These are phyloP conservation scores for Passer montanus DNA, from an alignment of 2,113 vertebrate genomes.

Conservation along the genomic window DNA sequence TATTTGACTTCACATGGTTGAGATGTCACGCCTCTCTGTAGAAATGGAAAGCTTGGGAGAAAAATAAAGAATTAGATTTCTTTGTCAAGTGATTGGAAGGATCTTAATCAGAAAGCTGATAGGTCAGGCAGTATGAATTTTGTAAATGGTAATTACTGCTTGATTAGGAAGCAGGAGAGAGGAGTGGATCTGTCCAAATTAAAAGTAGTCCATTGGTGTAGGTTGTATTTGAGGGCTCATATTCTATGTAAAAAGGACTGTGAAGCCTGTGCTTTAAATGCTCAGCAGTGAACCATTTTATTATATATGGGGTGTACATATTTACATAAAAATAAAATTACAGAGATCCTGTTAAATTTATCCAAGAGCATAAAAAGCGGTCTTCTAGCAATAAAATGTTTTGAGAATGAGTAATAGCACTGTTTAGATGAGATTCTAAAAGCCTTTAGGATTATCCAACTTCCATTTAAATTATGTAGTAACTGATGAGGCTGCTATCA, in stretches of 20 bases:
- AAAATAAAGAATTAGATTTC: background rate
- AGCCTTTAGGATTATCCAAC: slow-evolving; percentile 46
- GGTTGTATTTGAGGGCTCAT: background rate
- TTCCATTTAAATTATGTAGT: slow-evolving; percentile 61
- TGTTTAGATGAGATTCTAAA: slow-evolving; percentile 63
- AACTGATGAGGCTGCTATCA: slow-evolving; percentile 54
- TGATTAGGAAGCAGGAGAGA: background rate
- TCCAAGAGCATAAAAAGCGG: slow-evolving; percentile 12
- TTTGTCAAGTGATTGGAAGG: background rate
- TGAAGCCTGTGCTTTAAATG: background rate
- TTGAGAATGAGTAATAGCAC: slow-evolving; percentile 40
- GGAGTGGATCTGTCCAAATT: background rate
- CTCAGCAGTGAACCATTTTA: slow-evolving; percentile 1
- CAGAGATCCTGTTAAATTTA: slow-evolving; percentile 48
- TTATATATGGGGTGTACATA: slow-evolving; percentile 25
- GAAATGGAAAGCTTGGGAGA: background rate
- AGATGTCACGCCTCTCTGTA: background rate
- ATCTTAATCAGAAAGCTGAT: background rate
- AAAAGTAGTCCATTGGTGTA: background rate
- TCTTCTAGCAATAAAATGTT: slow-evolving; percentile 44
- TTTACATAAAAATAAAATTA: slow-evolving; percentile 59
- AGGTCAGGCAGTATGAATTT: background rate
- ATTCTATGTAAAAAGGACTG: background rate
- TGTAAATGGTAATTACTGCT: background rate
- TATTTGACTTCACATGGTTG: background rate